Evolutionary conservation across 2,113 vertebrate genomes (phyloP), one percentile per base, ranked within the genome.

Genomic region (Myanophis thanlyinensis): DNA sequence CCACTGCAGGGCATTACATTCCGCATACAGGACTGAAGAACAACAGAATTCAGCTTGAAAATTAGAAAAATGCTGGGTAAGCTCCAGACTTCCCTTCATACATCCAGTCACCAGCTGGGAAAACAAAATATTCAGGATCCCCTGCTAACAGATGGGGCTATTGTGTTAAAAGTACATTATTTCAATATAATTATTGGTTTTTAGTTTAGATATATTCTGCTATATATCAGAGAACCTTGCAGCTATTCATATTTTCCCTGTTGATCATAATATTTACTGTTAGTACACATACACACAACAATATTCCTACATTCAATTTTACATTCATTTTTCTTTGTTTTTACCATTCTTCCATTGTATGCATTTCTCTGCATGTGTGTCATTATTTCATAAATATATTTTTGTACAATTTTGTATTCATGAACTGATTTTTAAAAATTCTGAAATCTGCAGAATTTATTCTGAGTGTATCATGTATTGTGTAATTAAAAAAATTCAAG

Each of bases 121-220:
- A 84, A 89, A 87, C 85, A 89, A 88, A 89, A 92, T 53, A 54
- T 73, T 89, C 87, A 89, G 23, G 49, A 18, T 88, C 27, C 49
- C 86, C 35, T 89, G 91, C 49, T 67, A 92, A 53, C 49, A 89
- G 53, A 47, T 18, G 4, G 15, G 59, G 40, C 87, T 89, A 54
- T 92, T 92, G 49, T 92, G 49, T 80, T 92, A 92, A 89, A 49
- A 88, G 59, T 88, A 8, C 49, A 92, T 84, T 92, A 87, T 87
- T 80, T 92, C 86, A 15, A 27, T 52, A 25, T 51, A n/a, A 40
- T 52, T 27, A 47, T 46, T 92, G 87, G 54, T 80, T 92, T 92
- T 80, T 88, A 53, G 52, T 46, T n/a, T 92, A 27, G 48, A 51
- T 25, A 47, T 23, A 44, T 25, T 67, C 88, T 92, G 49, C 4